These are phyloP conservation scores for Acleris literana DNA, from an alignment of 2,888 invertebrate genomes.

Conservation along the genomic window DNA sequence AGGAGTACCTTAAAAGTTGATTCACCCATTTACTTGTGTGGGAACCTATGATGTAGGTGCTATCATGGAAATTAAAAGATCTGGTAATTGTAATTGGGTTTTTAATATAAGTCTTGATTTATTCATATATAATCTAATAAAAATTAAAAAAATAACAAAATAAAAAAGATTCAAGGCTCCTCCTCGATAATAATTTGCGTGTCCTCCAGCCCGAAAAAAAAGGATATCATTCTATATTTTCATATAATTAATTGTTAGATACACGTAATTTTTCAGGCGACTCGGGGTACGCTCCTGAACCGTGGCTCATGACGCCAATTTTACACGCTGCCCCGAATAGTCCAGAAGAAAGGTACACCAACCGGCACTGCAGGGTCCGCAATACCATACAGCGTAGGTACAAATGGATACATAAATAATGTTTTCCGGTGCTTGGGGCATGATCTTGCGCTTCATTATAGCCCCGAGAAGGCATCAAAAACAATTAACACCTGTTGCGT, in stretches of 20 bases:
- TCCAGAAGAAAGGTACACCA: constrained; percentile 21
- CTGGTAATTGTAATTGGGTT: too few species aligned
- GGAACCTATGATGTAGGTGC: too few species aligned
- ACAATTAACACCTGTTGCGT: constrained; percentile 29
- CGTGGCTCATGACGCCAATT: constrained; percentile 37
- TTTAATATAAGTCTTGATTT: too few species aligned
- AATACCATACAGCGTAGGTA: constrained; percentile 27
- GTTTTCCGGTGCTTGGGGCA: constrained; percentile 19
- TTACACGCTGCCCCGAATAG: constrained; percentile 6
- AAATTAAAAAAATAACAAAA: too few species aligned
- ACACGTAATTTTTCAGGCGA: constrained; percentile 27
- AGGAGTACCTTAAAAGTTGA: too few species aligned
- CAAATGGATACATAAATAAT: constrained; percentile 31
- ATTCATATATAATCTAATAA: too few species aligned
- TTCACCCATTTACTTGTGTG: too few species aligned
- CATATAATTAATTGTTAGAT: neutral
- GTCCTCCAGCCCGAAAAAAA: neutral
- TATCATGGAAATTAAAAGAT: too few species aligned
- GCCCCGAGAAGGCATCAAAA: constrained; percentile 24
- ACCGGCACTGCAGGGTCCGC: constrained; percentile 26
- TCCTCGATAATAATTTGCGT: neutral
- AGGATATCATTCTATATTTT: neutral
- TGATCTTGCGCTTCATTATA: constrained; percentile 19
- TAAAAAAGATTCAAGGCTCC: too few species aligned
- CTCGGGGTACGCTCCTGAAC: constrained; percentile 31